phyloP scores from a whole-genome alignment of 2,888 invertebrate genomes.

The Cheilosia impressa region DNA sequence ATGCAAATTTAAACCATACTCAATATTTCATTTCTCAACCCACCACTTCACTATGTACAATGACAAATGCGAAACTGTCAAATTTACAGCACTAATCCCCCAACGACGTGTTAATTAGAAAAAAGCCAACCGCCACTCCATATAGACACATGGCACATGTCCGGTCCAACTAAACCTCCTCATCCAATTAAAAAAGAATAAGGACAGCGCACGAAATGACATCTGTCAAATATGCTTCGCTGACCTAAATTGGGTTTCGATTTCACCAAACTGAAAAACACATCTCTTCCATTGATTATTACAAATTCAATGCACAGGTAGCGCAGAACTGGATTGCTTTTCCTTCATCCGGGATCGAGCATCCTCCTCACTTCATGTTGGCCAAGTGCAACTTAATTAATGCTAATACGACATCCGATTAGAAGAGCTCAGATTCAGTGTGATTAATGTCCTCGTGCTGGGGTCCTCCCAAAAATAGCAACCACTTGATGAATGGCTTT shows the following conservation, averaged over 20 bases:
- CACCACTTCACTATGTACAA: conserved; percentile 6
- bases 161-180: not conserved
- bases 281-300: conserved; percentile 46
- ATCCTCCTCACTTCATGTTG: conserved; percentile 9
- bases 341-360: not conserved
- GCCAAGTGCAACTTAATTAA: conserved; percentile 68
- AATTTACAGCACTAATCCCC: conserved; percentile 13
- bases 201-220: not conserved
- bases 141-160: no score
- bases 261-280: not conserved
- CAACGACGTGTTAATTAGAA: conserved; percentile 48
- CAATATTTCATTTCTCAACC: not conserved
- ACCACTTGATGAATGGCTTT: conserved; percentile 38
- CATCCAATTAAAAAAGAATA: conserved; percentile 29
- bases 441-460: conserved; percentile 54
- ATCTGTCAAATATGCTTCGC: conserved; percentile 15
- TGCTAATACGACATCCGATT: conserved; percentile 67
- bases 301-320: conserved; percentile 18
- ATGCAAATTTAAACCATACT: not conserved
- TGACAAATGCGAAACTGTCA: conserved; percentile 45
- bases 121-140: not conserved
- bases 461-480: conserved; percentile 46
- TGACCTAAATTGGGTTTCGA: conserved; percentile 3
- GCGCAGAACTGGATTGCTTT: conserved; percentile 7
- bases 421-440: conserved; percentile 63